These are phyloP conservation scores for Drosophila eohydei DNA, from an alignment of 2,888 invertebrate genomes.

Conservation along the genomic window DNA sequence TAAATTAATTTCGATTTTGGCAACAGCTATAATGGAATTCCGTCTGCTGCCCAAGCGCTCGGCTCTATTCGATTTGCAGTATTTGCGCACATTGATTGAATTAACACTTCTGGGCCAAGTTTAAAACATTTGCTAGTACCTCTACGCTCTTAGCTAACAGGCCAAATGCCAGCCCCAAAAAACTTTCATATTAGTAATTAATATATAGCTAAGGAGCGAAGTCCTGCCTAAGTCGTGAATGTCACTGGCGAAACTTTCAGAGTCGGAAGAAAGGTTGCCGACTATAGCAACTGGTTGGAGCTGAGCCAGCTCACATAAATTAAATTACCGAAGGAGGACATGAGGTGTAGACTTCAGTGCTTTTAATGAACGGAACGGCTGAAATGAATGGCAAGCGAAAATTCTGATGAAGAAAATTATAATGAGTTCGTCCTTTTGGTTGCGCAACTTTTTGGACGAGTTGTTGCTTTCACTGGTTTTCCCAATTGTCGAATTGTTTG, in stretches of 20 bases:
- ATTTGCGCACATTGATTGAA: constrained; percentile 67
- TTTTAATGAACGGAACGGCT: constrained; percentile 46
- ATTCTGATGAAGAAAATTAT: constrained; percentile 60
- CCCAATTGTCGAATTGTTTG: constrained; percentile 24
- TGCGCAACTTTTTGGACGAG: constrained; percentile 26
- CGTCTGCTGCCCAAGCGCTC: background rate
- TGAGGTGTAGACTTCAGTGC: constrained; percentile 27
- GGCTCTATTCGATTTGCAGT: constrained; percentile 12
- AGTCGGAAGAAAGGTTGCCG: constrained; percentile 49
- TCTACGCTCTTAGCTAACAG: background rate
- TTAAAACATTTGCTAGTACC: constrained; percentile 51
- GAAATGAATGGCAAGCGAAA: constrained; percentile 57
- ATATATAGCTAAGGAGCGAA: constrained; percentile 42
- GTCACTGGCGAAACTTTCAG: constrained; percentile 56
- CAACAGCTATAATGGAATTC: constrained; percentile 36
- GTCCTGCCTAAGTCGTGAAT: constrained; percentile 30
- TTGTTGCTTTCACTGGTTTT: constrained; percentile 25
- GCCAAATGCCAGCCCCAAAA: constrained; percentile 25
- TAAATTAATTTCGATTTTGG: constrained; percentile 68
- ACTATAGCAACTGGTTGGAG: constrained; percentile 40
- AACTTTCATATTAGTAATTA: constrained; percentile 74
- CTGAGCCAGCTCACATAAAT: constrained; percentile 62
- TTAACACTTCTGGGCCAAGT: constrained; percentile 73
- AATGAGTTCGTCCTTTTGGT: constrained; percentile 61
- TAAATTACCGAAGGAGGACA: constrained; percentile 55